These are phyloP conservation scores for Sycophila texana DNA, from an alignment of 2,888 invertebrate species.

Conservation along the genomic window DNA sequence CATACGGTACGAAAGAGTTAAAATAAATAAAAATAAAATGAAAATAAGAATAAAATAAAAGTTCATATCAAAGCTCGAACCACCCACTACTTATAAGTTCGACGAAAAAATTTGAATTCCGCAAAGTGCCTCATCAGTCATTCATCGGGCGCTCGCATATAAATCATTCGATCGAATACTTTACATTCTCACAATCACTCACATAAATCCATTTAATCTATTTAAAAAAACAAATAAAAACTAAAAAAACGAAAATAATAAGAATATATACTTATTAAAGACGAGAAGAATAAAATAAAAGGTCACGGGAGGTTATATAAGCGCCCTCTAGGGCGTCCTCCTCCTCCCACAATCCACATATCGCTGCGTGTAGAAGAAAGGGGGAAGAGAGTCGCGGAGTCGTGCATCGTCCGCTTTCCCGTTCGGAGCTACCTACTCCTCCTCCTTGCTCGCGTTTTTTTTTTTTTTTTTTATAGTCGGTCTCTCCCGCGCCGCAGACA, in stretches of 20 bases:
- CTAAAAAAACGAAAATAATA: not conserved
- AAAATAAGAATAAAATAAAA: not conserved
- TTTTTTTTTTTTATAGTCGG: not conserved
- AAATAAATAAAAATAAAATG: not conserved
- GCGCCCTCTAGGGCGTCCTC: slow-evolving; percentile 52
- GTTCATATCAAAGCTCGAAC: not conserved
- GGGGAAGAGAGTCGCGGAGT: slow-evolving; percentile 12
- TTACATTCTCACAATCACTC: not conserved
- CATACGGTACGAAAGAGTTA: too few species aligned
- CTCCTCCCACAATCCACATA: too few species aligned
- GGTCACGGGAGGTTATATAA: slow-evolving; percentile 33
- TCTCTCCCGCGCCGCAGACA: not conserved
- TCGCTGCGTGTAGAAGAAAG: not conserved
- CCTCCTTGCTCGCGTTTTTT: not conserved
- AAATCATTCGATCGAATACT: not conserved
- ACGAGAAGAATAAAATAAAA: not conserved
- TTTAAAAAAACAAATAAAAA: not conserved
- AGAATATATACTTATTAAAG: too few species aligned
- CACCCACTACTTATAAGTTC: not conserved
- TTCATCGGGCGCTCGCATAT: not conserved
- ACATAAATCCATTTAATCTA: not conserved
- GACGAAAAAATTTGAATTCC: not conserved
- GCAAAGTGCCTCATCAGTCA: too few species aligned
- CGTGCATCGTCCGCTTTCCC: slow-evolving; percentile 43
- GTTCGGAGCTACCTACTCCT: not conserved